phyloP scores from a whole-genome alignment of 2,113 vertebrate genomes.

The Dryoscopus gambensis region DNA sequence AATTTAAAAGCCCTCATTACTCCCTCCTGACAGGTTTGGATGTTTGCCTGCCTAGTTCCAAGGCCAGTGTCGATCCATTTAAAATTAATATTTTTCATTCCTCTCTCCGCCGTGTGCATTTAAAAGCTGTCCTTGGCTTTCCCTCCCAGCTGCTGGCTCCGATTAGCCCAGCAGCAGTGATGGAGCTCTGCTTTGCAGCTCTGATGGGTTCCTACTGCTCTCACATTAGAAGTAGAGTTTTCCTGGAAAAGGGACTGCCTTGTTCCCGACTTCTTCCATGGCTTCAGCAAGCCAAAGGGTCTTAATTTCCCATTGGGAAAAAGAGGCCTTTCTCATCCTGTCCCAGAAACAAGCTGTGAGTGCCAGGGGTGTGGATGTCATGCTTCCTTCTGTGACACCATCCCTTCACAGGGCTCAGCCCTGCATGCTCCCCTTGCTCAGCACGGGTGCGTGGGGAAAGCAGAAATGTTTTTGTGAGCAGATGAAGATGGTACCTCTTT shows the following conservation, averaged over 20 bases:
- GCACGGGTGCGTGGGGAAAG: background rate
- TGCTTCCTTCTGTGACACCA: background rate
- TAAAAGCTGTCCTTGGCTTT: background rate
- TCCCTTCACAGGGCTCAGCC: background rate
- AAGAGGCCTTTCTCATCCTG: background rate
- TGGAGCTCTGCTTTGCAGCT: background rate
- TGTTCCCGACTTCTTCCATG: background rate
- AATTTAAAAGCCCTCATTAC: conserved; percentile 45
- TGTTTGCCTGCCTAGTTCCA: conserved; percentile 38
- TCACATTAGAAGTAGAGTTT: conserved; percentile 1
- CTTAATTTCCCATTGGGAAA: background rate
- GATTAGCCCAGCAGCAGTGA: background rate
- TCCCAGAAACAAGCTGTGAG: background rate
- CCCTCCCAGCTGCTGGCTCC: background rate
- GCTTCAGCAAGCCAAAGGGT: background rate
- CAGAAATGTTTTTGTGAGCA: background rate
- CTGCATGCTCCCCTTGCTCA: accelerated
- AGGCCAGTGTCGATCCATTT: conserved; percentile 22
- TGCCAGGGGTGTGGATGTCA: background rate
- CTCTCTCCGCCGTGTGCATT: background rate
- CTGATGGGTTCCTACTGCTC: conserved; percentile 18
- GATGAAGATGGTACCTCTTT: background rate
- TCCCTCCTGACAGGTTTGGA: conserved; percentile 50
- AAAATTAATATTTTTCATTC: conserved; percentile 52
- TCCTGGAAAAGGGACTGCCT: conserved; percentile 34